Evolutionary conservation across 2,888 invertebrate species (phyloP), one percentile per base, ranked within the genome.

Genomic region (Norana najaformis): DNA sequence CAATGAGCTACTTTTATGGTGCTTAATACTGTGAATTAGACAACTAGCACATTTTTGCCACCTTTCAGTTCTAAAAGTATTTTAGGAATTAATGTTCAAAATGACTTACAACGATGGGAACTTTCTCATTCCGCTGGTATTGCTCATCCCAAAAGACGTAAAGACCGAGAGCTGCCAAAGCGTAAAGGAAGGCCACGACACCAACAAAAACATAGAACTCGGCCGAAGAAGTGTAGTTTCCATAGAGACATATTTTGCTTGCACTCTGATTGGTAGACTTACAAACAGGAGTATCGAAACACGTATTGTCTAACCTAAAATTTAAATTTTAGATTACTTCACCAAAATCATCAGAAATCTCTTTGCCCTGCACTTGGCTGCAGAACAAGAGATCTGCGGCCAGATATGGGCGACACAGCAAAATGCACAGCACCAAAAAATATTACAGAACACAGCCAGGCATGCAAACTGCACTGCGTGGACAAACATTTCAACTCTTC

Each of bases 151-250:
- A 94, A 91, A 95, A 94, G 88, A 96, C 93, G 93, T 96, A 96
- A 91, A 96, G 91, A 89, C 95, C 93, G 30, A 95, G 91, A 47
- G 94, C 94, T n/a, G 94, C 95, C 38, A 96, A 92, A 90, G 95
- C 95, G 92, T 96, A 96, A 83, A 97, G 94, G 94, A 97, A 96
- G n/a, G 96, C 96, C 89, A 97, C 94, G 53, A 96, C 96, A 69
- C 97, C 96, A 91, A 96, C 96, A 90, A 96, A 96, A 85, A 97
- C 96, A 94, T 96, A 97, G 95, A 97, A 97, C 95, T 96, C 95
- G 1, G 96, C 38, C 8, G 89, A 47, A 5, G 47, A 82, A 30
- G 82, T 85, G 88, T 89, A 91, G 90, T 91, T 88, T 30, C 91
- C 91, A 89, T 82, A 82, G 38, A 89, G 0, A 14, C 82, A 83